These are phyloP conservation scores for Callyntrura sp. DNA, from an alignment of 2,888 invertebrate species.

Conservation along the genomic window DNA sequence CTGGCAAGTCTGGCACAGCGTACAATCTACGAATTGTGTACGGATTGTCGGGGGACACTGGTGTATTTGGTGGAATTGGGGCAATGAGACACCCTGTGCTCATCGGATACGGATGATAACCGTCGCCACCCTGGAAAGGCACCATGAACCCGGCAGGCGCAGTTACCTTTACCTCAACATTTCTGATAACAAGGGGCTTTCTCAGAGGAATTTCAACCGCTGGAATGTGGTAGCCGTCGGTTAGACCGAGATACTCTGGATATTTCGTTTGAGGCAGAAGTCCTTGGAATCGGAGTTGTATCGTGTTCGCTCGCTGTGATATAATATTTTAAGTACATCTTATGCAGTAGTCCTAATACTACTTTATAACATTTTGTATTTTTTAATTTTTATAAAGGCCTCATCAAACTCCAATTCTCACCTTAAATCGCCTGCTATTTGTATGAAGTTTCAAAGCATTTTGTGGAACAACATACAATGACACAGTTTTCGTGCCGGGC, in stretches of 20 bases:
- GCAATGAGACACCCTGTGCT: constrained; percentile 75
- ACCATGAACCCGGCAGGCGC: constrained; percentile 82
- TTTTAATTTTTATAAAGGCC: no score
- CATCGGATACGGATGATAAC: constrained; percentile 73
- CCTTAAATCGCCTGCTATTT: constrained; percentile 32
- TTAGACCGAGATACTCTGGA: constrained; percentile 69
- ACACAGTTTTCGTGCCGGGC: constrained; percentile 81
- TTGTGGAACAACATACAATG: constrained; percentile 81
- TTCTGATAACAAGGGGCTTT: constrained; percentile 78
- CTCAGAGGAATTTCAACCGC: constrained; percentile 82
- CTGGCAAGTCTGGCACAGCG: constrained; percentile 77
- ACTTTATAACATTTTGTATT: no score
- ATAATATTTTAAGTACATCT: no score
- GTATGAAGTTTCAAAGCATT: constrained; percentile 76
- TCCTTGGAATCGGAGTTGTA: constrained; percentile 35
- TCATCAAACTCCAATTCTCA: background rate
- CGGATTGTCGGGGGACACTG: constrained; percentile 71
- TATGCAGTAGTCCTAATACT: no score
- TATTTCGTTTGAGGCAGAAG: constrained; percentile 57
- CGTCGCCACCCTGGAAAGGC: constrained; percentile 63
- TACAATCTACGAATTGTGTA: constrained; percentile 69
- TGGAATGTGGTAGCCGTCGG: constrained; percentile 81
- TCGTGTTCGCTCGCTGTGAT: constrained; percentile 47
- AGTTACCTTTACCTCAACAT: constrained; percentile 71
- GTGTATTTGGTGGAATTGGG: constrained; percentile 67